Evolutionary conservation across 2,797 vertebrate genomes (phyloP), one percentile per base, ranked within the genome.

Genomic region (Emydoidea blandingii): DNA sequence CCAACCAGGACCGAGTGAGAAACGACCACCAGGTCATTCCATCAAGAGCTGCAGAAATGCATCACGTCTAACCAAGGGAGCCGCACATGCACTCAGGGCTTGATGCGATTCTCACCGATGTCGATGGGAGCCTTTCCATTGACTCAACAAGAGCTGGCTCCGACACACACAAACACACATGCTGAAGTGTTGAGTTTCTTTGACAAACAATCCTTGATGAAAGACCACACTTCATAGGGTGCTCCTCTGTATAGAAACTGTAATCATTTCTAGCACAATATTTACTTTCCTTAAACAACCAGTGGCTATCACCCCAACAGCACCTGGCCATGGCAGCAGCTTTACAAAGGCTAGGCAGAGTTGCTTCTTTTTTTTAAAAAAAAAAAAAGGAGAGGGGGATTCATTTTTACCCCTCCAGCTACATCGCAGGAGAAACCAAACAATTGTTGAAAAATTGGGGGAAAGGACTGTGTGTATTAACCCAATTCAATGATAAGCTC

Each of bases 401-500:
- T 92, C 31, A 65, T 92, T 93, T 88, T 47, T 44, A 49, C 83
- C 31, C 87, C 65, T 83, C 31, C 21, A 79, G 44, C 65, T 82
- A 54, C 81, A 91, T 89, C 94, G 78, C 47, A 68, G 78, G 65
- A 94, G 78, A 87, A 96, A 97, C 95, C 93, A 96, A 97, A 86
- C 87, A 94, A 72, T 44, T 89, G 95, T 81, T 95, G 94, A 94
- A 95, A 81, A 97, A 86, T 25, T 76, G 85, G 91, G 34, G 7
- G 5, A 29, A 74, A 81, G 57, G 59, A 84, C 86, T 1, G 0
- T 78, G 81, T 95, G 83, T 65, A 90, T 95, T 92, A 91, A 91
- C 50, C 84, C 91, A 92, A 79, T 85, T 86, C 82, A 78, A 49
- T 50, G 97, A 97, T 98, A 98, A 98, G 97, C 86, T 84, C 78